These are phyloP conservation scores for Gambelia wislizenii DNA, from an alignment of 2,797 vertebrate species.

Conservation along the genomic window DNA sequence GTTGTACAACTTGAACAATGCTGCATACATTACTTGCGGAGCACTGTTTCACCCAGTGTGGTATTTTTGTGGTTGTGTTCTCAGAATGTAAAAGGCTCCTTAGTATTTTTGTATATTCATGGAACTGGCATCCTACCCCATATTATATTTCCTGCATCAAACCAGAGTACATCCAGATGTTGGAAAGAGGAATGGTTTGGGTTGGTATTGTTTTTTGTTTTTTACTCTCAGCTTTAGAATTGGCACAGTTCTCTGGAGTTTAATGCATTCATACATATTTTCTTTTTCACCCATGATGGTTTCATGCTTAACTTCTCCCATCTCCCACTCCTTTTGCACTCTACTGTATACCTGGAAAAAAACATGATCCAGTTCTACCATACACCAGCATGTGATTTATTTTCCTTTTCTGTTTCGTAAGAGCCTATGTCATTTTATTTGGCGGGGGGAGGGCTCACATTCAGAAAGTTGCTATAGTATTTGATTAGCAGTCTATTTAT, in stretches of 20 bases:
- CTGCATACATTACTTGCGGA: not conserved
- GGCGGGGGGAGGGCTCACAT: slow-evolving; percentile 58
- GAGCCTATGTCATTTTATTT: slow-evolving; percentile 81
- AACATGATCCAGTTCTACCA: not conserved
- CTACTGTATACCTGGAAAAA: not conserved
- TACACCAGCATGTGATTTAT: not conserved
- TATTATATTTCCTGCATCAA: slow-evolving; percentile 15
- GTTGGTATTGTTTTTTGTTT: not conserved
- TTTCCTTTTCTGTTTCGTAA: not conserved
- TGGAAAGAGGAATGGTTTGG: not conserved
- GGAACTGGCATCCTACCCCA: not conserved
- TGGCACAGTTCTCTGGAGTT: not conserved
- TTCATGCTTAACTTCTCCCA: not conserved
- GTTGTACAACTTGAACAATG: not conserved
- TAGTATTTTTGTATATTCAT: not conserved
- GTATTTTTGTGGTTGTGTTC: not conserved
- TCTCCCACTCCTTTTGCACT: not conserved
- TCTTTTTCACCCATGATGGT: not conserved
- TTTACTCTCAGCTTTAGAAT: not conserved
- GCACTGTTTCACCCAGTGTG: not conserved
- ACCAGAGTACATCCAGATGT: slow-evolving; percentile 19
- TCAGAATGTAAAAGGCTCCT: not conserved
- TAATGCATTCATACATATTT: slow-evolving; percentile 5
- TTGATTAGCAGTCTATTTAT: slow-evolving; percentile 76
- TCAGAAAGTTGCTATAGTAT: slow-evolving; percentile 78